A percentile compares a stretch with the other conserved stretches of the same genome.
Conservation (phyloP, 2,797 vertebrate species). For the Trachurus trachurus region DNA sequence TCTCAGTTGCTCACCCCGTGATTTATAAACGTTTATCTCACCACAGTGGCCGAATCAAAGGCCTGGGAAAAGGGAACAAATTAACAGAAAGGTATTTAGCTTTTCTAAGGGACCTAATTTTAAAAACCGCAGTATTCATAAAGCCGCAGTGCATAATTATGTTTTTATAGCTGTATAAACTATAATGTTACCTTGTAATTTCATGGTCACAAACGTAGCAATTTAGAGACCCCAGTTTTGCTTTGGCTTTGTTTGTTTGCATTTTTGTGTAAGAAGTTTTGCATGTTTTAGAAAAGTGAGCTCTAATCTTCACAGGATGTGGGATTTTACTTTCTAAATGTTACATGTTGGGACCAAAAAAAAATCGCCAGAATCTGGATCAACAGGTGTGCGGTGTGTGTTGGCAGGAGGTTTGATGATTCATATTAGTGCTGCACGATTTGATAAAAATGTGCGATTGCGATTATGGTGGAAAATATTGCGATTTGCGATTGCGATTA, state of each 20-base stretch:
- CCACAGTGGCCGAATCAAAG: slow-evolving; percentile 80
- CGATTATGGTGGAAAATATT: too few species aligned
- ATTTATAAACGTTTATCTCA: slow-evolving; percentile 81
- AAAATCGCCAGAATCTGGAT: slow-evolving; percentile 32
- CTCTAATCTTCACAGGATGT: slow-evolving; percentile 83
- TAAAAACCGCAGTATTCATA: slow-evolving; percentile 87
- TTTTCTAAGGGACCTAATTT: slow-evolving; percentile 85
- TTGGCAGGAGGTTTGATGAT: neutral
- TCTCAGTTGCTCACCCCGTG: slow-evolving; percentile 68
- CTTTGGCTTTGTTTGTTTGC: slow-evolving; percentile 90
- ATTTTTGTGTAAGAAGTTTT: slow-evolving; percentile 86
- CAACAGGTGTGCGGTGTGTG: slow-evolving; percentile 44
- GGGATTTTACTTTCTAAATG: slow-evolving; percentile 57
- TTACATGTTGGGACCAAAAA: slow-evolving; percentile 26
- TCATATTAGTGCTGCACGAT: too few species aligned
- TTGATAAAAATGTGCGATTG: too few species aligned
- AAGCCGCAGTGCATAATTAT: slow-evolving; percentile 87
- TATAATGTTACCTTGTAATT: slow-evolving; percentile 91
- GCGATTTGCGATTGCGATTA: too few species aligned
- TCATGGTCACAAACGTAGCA: slow-evolving; percentile 86
- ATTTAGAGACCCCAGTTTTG: slow-evolving; percentile 88
- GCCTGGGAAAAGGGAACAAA: slow-evolving; percentile 74
- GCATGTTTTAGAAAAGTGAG: slow-evolving; percentile 71
- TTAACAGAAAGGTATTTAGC: slow-evolving; percentile 84
- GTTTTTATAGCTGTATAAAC: slow-evolving; percentile 88